Evolutionary conservation across 2,797 vertebrate genomes (phyloP), one percentile per base, ranked within the genome.

Genomic region (Schizopygopsis malacanthus): DNA sequence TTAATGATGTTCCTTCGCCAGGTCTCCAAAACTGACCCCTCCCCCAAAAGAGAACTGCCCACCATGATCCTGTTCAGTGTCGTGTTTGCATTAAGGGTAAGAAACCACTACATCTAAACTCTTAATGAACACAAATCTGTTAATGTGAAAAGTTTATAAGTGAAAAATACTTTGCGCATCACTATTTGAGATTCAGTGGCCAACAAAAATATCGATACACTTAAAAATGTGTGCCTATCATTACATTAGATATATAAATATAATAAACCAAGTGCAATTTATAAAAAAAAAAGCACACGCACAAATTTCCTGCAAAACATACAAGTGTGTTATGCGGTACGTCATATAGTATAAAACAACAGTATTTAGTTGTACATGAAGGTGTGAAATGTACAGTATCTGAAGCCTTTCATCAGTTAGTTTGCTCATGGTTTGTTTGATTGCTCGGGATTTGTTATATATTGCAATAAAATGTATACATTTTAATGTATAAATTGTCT

Each of bases 31-130:
- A 96, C 96, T 7, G 98, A 99, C 88, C 98, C 98, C 33, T 99
- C 98, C 7, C 98, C 98, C 1, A 99, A 99, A 93, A 96, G 98
- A 92, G 98, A 99, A 91, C 95, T 97, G 94, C 98, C 98, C 33
- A 99, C 98, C 1, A 99, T 99, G 98, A 99, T 99, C 91, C 94
- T 99, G 56, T 99, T 99, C 90, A 99, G 97, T 1, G 98, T 99
- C 87, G 98, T 99, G 15, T 99, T 99, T 94, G 98, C 98, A 20
- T 93, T 99, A 6, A 95, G 97, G 97, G 98, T 99, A 96, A 94
- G 96, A 67, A 81, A 89, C 52, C 33, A 33, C 16, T 13, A 2
- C 71, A 61, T 72, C 0, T 4, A 22, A 69, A 18, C 43, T 16
- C 28, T n/a, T 50, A 47, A 54, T 37, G 33, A 39, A 76, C 33